A percentile compares a stretch with the other conserved stretches of the same genome.
These are phyloP conservation scores for Diglossa cyanea DNA, from an alignment of 2,797 vertebrate species.

Conservation along the genomic window DNA sequence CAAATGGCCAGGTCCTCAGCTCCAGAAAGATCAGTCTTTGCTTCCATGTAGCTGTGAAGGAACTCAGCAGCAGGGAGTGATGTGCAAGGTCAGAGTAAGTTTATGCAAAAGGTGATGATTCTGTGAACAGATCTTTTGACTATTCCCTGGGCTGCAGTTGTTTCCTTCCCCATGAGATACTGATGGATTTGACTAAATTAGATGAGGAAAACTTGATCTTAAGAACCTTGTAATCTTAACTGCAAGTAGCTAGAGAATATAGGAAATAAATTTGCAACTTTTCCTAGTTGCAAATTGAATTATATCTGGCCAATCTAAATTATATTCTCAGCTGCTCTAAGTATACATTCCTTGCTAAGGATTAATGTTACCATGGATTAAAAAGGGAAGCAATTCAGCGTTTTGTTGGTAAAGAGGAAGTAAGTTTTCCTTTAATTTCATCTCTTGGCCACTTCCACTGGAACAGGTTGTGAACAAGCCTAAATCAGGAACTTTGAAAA, in stretches of 20 bases:
- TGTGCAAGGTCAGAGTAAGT: not conserved
- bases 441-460: not conserved
- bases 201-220: not conserved
- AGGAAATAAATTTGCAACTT: not conserved
- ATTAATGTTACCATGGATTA: not conserved
- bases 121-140: accelerated
- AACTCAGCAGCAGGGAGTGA: not conserved
- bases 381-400: not conserved
- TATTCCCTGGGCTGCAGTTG: not conserved
- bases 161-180: not conserved
- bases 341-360: not conserved
- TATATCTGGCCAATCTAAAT: not conserved
- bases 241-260: not conserved
- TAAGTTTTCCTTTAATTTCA: not conserved
- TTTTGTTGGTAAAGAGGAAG: not conserved
- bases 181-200: not conserved
- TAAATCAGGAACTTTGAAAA: not conserved
- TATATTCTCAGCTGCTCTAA: not conserved
- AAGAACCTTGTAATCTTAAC: not conserved
- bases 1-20: not conserved
- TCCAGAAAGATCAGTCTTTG: not conserved
- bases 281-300: not conserved
- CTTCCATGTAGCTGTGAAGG: accelerated
- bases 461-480: not conserved
- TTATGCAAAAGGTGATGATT: not conserved